Evolutionary conservation across 2,113 vertebrate genomes (phyloP).

Genomic region (Rhodinocichla rosea): DNA sequence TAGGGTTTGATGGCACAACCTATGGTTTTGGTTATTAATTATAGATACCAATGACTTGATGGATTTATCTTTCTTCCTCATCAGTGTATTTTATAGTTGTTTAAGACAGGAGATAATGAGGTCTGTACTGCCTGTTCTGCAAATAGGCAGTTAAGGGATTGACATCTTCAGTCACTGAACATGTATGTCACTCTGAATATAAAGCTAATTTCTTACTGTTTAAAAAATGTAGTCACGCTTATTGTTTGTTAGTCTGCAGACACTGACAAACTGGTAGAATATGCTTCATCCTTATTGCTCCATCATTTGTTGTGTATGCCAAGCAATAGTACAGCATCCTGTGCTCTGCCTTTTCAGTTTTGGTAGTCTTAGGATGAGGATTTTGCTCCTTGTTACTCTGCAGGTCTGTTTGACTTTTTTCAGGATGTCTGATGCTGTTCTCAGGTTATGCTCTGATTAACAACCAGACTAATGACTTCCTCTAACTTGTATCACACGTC

Average conservation of each 20-base stretch:
- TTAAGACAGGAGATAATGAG: not conserved
- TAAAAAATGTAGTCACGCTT: not conserved
- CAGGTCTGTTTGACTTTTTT: not conserved
- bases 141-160: not conserved
- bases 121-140: not conserved
- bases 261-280: not conserved
- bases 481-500: not conserved
- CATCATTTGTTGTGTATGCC: not conserved
- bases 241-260: not conserved
- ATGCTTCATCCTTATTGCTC: not conserved
- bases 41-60: not conserved
- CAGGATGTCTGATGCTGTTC: not conserved
- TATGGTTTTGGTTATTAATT: not conserved
- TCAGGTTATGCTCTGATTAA: not conserved
- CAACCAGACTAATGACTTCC: not conserved
- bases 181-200: not conserved
- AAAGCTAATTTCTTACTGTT: not conserved
- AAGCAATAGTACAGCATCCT: not conserved
- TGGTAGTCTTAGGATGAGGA: not conserved
- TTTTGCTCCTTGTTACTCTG: not conserved
- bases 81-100: not conserved
- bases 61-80: not conserved
- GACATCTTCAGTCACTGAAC: not conserved
- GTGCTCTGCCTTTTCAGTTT: not conserved
- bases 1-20: not conserved